Conservation (phyloP, 2,113 vertebrate species). For the Phalacrocorax brasilianus region DNA sequence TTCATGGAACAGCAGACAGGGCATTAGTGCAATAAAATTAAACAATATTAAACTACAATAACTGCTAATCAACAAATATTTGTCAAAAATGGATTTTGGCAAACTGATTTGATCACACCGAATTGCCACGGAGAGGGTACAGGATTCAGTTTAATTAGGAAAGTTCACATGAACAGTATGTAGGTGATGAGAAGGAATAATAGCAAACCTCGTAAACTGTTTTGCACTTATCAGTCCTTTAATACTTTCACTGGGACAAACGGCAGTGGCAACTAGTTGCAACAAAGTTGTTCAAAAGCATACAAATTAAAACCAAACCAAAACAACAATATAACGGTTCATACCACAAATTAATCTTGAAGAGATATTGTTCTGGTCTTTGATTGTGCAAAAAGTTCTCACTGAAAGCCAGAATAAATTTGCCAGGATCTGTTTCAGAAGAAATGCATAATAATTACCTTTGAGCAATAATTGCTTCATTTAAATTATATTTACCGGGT, state of each 20-base stretch:
- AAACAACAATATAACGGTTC: not conserved
- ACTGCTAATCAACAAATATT: not conserved
- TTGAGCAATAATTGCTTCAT: conserved; percentile 67
- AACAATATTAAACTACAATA: not conserved
- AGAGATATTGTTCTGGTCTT: not conserved
- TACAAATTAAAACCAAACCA: not conserved
- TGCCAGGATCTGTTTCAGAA: conserved; percentile 5
- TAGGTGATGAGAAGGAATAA: not conserved
- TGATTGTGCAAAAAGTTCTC: conserved; percentile 17
- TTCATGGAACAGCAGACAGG: not conserved
- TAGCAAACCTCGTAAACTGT: not conserved
- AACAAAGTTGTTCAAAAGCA: not conserved
- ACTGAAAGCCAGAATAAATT: conserved; percentile 15
- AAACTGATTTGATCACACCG: not conserved
- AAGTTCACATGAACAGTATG: not conserved
- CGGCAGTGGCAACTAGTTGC: not conserved
- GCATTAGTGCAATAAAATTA: not conserved
- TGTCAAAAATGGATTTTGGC: not conserved
- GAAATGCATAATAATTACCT: conserved; percentile 61
- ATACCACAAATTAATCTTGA: not conserved
- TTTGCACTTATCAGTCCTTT: not conserved
- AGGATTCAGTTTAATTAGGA: not conserved
- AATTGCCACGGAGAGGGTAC: not conserved
- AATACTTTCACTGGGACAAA: not conserved
- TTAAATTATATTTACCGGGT: conserved; percentile 68